Conservation (phyloP, 2,888 invertebrate genomes). For the Rotaria macrura region DNA sequence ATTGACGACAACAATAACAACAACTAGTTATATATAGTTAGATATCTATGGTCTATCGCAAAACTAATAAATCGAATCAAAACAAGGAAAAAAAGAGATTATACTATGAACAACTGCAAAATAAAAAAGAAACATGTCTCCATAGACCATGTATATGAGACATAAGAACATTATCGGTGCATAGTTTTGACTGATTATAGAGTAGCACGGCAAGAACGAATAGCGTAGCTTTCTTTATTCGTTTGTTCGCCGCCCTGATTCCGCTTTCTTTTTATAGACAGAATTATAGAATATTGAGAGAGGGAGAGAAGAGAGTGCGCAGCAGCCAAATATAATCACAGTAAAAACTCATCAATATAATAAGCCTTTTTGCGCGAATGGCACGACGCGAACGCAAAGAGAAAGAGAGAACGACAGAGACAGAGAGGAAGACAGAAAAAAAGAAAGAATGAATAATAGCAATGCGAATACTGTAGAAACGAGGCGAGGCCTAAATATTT, state of each 20-base stretch:
- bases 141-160: neutral
- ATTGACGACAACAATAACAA: neutral
- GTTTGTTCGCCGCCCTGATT: constrained; percentile 3
- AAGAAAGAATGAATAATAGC: neutral
- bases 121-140: neutral
- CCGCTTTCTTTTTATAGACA: neutral
- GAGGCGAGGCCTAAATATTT: constrained; percentile 21
- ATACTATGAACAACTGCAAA: neutral
- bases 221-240: neutral
- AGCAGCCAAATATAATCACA: constrained; percentile 16
- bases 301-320: neutral
- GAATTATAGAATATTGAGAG: constrained; percentile 3
- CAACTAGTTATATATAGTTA: neutral
- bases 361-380: constrained; percentile 8
- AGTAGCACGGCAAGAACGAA: neutral
- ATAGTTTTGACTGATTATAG: constrained; percentile 5
- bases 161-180: neutral
- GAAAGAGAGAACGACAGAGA: neutral
- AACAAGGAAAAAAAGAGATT: no score
- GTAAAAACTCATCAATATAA: constrained; percentile 23
- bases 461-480: neutral
- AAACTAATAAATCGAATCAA: neutral
- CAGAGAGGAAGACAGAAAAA: neutral
- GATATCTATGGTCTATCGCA: neutral
- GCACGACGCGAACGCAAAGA: neutral